Evolutionary conservation across 1,140 invertebrate genomes (phyloP), one percentile per base, ranked within the genome.

Genomic region (Diachasmimorpha longicaudata): DNA sequence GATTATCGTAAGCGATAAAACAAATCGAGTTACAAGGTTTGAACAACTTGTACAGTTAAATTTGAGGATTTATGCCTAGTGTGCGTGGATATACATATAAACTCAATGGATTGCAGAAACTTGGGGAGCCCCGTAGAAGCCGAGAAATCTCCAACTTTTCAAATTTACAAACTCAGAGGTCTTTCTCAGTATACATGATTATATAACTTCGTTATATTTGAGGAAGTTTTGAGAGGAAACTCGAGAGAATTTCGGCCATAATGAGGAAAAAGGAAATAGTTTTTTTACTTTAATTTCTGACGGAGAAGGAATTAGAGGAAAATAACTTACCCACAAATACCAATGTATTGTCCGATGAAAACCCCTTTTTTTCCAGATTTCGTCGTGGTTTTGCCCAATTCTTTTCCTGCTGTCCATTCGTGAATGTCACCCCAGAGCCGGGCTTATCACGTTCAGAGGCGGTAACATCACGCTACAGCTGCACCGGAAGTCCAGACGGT

Each of bases 341-440:
- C 31, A 31, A 31, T 31, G 2, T 31, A n/a, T 31, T 31, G 2
- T 31, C 31, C 6, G 6, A 31, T 31, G 2, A 31, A 31, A 31
- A 31, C 2, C 6, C 2, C 6, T 25, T 4, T 63, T 63, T 77
- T 88, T 86, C 19, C 85, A 97, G 96, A 88, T 97, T 97, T 88
- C 91, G 96, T 42, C 91, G 94, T 80, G 96, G 96, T 4, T 97
- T 97, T 86, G 95, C 95, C 78, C 93, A 95, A 84, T 95, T 96
- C 82, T 96, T 97, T 85, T 93, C 93, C 75, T 96, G 94, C 87
- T 94, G 95, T 81, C 93, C 94, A 0, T 94, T 92, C 79, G 92
- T 95, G 16, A 90, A 92, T 10, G 89, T 94, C 1, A 91, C 91
- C 25, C 91, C 92, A 0, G 92, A 92, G 79, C 91, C 92, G 0